Conservation (phyloP, 2,797 vertebrate species). For the Cynopterus sphinx region DNA sequence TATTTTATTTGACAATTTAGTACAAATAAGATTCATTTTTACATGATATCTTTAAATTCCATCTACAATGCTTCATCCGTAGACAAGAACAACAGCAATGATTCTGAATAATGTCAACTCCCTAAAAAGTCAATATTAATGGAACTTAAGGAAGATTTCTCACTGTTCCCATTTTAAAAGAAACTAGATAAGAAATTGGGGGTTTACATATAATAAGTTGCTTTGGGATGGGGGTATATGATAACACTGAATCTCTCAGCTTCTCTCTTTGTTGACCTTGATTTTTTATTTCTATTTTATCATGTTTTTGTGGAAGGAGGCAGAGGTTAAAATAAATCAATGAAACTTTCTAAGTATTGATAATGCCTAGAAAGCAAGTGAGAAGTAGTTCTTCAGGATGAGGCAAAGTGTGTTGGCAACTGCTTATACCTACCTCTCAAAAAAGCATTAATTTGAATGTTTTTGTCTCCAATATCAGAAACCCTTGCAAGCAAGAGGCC, state of each 20-base stretch:
- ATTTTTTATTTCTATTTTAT: not conserved
- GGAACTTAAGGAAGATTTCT: not conserved
- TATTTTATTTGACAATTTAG: slow-evolving; percentile 43
- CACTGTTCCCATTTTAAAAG: not conserved
- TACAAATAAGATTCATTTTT: slow-evolving; percentile 50
- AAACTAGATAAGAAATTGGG: not conserved
- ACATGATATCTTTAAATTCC: not conserved
- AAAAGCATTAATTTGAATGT: not conserved
- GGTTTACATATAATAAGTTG: not conserved
- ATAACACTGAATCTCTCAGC: not conserved
- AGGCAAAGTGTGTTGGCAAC: not conserved
- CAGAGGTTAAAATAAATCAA: not conserved
- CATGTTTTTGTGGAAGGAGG: not conserved
- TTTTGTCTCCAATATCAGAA: not conserved
- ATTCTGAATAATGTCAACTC: slow-evolving; percentile 6
- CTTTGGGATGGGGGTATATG: not conserved
- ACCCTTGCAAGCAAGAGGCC: not conserved
- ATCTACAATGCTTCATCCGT: not conserved
- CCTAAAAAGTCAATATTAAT: slow-evolving; percentile 2
- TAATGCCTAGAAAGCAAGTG: not conserved
- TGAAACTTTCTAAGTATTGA: not conserved
- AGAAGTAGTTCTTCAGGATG: not conserved
- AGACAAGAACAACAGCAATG: slow-evolving; percentile 24
- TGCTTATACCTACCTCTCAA: not conserved
- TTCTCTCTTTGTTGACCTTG: not conserved